Percentiles rank a stretch among this genome's conserved stretches.
Conservation (phyloP, 2,113 vertebrate species). For the Grammomys surdaster region DNA sequence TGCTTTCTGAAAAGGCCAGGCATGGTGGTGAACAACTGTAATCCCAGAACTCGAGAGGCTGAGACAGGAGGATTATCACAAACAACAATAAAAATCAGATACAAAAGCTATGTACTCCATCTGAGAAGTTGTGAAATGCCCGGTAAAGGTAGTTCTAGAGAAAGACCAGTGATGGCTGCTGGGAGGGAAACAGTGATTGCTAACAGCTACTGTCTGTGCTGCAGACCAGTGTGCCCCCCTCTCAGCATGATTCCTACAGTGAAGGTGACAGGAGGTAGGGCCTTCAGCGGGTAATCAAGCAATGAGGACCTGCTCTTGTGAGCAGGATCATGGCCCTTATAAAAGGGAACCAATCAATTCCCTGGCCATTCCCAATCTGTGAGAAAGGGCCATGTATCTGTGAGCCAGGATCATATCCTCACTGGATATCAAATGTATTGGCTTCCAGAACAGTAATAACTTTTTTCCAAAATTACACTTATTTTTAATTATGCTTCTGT, state of each 20-base stretch:
- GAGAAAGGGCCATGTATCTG: background rate
- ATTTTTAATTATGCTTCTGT: background rate
- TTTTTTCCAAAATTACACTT: background rate
- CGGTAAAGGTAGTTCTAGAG: background rate
- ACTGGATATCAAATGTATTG: background rate
- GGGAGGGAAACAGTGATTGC: background rate
- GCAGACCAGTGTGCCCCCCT: background rate
- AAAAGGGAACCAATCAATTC: background rate
- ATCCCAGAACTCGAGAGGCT: background rate
- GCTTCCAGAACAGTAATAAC: background rate
- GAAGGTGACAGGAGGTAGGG: too few relatives aligned
- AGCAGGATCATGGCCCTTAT: background rate
- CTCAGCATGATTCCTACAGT: background rate
- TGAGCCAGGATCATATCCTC: background rate
- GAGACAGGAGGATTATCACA: background rate
- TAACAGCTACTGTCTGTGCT: background rate
- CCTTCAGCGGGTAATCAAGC: background rate
- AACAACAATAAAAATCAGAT: background rate
- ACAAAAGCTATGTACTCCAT: background rate
- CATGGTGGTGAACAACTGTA: background rate
- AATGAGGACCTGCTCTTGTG: too few relatives aligned
- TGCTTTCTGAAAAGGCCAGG: background rate
- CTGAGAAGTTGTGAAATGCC: background rate
- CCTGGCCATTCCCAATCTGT: too few relatives aligned
- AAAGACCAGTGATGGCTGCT: background rate